These are phyloP conservation scores for Hemiscyllium ocellatum DNA, from an alignment of 2,113 vertebrate genomes.

Conservation along the genomic window DNA sequence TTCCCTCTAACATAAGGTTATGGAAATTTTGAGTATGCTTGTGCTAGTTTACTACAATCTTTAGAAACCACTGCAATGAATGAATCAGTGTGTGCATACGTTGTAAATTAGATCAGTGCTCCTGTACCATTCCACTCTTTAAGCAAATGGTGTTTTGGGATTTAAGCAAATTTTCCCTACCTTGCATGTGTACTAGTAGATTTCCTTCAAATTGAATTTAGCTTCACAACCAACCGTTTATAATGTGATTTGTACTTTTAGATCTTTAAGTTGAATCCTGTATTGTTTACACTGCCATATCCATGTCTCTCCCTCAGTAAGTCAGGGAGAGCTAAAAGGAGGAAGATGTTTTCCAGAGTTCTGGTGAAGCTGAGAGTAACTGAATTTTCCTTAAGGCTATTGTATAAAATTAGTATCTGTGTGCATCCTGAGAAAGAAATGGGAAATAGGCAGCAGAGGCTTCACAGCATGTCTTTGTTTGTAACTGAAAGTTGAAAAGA, in stretches of 20 bases:
- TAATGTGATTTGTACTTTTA: neutral
- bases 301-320: neutral
- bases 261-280: neutral
- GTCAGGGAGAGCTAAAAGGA: neutral
- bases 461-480: neutral
- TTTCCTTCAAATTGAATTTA: neutral
- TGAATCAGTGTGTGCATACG: neutral
- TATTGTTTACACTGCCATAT: neutral
- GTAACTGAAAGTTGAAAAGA: neutral
- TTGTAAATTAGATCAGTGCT: neutral
- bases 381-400: neutral
- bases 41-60: neutral
- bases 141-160: neutral
- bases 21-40: neutral
- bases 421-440: neutral
- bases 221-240: neutral
- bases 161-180: neutral
- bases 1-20: neutral
- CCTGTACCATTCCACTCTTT: neutral
- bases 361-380: neutral
- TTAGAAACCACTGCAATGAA: neutral
- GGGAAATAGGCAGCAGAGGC: neutral
- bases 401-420: neutral
- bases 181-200: neutral
- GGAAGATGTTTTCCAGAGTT: neutral